Conservation (phyloP, 2,113 vertebrate species). For the Nymphicus hollandicus region DNA sequence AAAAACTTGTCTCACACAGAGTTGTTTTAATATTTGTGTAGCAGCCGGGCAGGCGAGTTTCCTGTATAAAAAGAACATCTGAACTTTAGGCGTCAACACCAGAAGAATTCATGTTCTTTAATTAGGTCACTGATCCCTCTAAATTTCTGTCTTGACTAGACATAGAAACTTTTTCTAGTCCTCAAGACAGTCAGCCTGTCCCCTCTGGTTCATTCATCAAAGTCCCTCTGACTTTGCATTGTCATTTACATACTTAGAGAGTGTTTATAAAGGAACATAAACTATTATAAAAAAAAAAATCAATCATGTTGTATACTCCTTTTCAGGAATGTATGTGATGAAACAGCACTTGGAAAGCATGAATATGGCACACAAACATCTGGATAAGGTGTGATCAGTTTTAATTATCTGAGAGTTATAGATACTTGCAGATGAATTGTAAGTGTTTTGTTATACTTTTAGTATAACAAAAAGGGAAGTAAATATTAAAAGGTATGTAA, state of each 20-base stretch:
- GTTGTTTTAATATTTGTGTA: slow-evolving; percentile 53
- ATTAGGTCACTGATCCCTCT: slow-evolving; percentile 39
- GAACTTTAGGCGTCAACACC: slow-evolving; percentile 36
- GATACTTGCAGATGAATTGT: neutral
- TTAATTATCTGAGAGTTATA: neutral
- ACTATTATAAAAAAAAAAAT: neutral
- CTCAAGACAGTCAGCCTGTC: slow-evolving; percentile 56
- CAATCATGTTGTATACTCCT: neutral
- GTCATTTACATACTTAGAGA: neutral
- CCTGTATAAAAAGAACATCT: slow-evolving; percentile 52
- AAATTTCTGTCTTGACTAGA: slow-evolving; percentile 34
- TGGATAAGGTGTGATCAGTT: neutral
- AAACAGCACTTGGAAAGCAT: neutral
- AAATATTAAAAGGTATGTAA: neutral
- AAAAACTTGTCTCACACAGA: slow-evolving; percentile 33
- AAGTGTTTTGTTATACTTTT: no score
- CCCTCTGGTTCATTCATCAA: neutral
- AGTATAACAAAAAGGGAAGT: neutral
- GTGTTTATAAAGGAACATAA: neutral
- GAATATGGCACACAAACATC: neutral
- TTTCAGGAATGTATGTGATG: neutral
- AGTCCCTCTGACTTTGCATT: neutral
- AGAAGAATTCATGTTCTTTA: slow-evolving; percentile 50
- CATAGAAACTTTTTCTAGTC: slow-evolving; percentile 14
- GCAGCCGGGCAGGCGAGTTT: slow-evolving; percentile 48